Evolutionary conservation across 2,113 vertebrate genomes (phyloP), one percentile per base, ranked within the genome.

Genomic region (Mobula hypostoma): DNA sequence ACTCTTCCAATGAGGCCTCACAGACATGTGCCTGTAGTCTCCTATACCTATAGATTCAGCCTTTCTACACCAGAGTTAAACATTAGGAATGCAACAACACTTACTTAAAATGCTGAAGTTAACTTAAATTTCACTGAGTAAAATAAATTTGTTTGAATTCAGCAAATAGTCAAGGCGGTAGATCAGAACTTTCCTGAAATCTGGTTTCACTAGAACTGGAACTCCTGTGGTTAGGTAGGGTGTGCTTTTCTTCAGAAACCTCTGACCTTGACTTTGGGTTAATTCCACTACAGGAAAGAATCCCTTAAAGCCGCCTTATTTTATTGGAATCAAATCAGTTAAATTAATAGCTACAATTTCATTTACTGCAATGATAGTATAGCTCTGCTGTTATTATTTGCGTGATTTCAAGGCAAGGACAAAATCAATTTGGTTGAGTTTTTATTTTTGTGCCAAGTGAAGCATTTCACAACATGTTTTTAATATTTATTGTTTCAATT

Each of bases 161-260:
- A 96, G 95, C 95, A 96, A 95, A 95, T 95, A 94, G 95, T 96
- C 96, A 96, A 96, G 96, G 95, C 76, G 95, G 96, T 95, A 96
- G 94, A 94, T n/a, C 21, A 48, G 94, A 96, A 95, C 27, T 95
- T 95, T 95, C 0, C 95, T 88, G 58, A 95, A 94, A 90, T 95
- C 95, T 96, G 79, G 7, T 94, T 83, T 19, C 61, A 88, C 29
- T 17, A 2, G 8, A 95, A 91, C 94, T n/a, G 32, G 95, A 94
- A 95, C 87, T 94, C 95, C 3, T 94, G 87, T 7, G 77, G 94
- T 88, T 95, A 94, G 93, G 80, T 95, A 94, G 94, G 40, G 93
- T 94, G 87, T 87, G 94, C 96, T 96, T 95, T 95, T 95, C 95
- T 95, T 77, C 92, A 95, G 95, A 96, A 95, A 94, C 82, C 96